phyloP scores from a whole-genome alignment of 2,797 vertebrate genomes.

The Platalea minor region DNA sequence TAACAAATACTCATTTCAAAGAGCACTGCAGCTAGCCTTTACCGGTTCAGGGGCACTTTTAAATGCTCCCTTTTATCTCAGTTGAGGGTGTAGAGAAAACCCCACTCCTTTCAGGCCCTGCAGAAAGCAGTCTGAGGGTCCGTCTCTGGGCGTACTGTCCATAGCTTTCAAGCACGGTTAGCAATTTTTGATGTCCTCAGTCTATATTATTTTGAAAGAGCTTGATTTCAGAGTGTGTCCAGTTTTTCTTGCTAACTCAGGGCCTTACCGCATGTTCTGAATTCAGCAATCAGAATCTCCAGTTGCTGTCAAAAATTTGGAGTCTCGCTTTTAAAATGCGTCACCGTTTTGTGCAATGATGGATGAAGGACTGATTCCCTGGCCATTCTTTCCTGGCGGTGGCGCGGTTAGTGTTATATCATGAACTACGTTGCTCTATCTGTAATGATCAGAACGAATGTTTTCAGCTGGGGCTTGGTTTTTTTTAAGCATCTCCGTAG shows the following conservation, averaged over 20 bases:
- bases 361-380: background rate
- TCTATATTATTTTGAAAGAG: accelerated
- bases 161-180: background rate
- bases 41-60: background rate
- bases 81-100: background rate
- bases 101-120: background rate
- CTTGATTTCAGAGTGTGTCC: background rate
- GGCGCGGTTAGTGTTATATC: background rate
- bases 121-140: background rate
- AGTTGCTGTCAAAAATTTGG: background rate
- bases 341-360: background rate
- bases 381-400: background rate
- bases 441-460: background rate
- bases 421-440: accelerated
- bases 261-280: background rate
- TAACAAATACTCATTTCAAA: background rate
- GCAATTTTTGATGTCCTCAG: background rate
- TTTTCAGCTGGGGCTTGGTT: background rate
- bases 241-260: background rate
- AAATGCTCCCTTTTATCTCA: background rate
- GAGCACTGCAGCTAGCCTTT: background rate
- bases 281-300: background rate
- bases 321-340: background rate
- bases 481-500: background rate
- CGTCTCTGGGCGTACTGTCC: background rate